These are phyloP conservation scores for Albula glossodonta DNA, from an alignment of 2,113 vertebrate species.

Conservation along the genomic window DNA sequence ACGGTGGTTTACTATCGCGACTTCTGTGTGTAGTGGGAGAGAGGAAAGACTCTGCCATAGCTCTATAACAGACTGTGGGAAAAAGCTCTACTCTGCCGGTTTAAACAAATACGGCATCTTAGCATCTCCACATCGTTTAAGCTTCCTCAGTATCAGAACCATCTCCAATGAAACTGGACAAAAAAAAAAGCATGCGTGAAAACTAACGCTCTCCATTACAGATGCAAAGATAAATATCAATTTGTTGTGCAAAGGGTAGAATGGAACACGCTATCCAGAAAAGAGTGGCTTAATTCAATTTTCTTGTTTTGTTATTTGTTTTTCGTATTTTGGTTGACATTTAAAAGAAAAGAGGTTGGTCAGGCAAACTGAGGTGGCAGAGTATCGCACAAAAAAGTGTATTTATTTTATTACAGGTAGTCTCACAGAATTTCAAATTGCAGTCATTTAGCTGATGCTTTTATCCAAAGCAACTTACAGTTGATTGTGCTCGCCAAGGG, in stretches of 20 bases:
- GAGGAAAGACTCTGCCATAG: background rate
- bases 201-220: background rate
- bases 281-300: background rate
- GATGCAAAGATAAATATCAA: background rate
- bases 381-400: background rate
- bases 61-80: background rate
- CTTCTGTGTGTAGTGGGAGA: background rate
- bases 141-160: background rate
- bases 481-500: too few species aligned
- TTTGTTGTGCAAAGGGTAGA: background rate
- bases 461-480: too few species aligned
- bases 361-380: background rate
- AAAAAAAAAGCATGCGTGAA: background rate
- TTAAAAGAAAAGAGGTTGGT: background rate
- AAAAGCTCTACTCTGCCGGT: background rate
- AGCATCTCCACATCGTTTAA: background rate
- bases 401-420: background rate
- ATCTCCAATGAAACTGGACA: background rate
- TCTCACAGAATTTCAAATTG: too few species aligned
- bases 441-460: too few species aligned
- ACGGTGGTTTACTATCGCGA: background rate
- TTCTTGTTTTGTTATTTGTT: background rate
- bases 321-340: background rate
- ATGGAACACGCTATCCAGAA: background rate
- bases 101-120: background rate